Evolutionary conservation across 2,113 vertebrate genomes (phyloP).

Genomic region (Dendrocopos noguchii): DNA sequence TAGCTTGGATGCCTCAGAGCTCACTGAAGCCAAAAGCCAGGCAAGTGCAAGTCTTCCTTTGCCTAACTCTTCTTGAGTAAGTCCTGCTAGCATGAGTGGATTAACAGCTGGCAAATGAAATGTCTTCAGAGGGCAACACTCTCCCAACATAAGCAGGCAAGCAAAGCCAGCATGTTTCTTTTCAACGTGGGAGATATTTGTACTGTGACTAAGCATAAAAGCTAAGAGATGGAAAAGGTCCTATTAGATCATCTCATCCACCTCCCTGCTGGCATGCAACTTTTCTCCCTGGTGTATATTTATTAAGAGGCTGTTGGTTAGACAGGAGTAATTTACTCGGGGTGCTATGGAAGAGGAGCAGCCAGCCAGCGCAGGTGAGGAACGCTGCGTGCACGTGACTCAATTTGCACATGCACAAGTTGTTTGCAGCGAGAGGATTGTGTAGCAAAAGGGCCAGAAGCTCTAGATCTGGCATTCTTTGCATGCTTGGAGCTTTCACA

Average conservation of each 20-base stretch:
- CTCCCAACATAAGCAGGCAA: neutral
- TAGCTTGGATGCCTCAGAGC: neutral
- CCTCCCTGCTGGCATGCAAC: neutral
- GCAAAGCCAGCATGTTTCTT: neutral
- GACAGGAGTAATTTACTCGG: neutral
- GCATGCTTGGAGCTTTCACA: neutral
- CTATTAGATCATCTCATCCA: conserved; percentile 36
- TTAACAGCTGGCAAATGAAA: neutral
- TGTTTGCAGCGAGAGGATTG: neutral
- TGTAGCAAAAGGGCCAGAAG: neutral
- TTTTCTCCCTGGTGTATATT: neutral
- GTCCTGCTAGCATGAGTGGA: neutral
- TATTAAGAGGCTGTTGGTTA: neutral
- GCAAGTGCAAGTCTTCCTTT: neutral
- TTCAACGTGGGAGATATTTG: conserved; percentile 8
- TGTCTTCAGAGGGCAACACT: neutral
- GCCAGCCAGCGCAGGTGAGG: conserved; percentile 8
- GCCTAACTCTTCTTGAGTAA: neutral
- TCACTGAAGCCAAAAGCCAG: neutral
- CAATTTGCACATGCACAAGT: neutral
- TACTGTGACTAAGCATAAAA: conserved; percentile 64
- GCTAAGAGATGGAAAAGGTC: conserved; percentile 55
- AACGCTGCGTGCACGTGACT: accelerated
- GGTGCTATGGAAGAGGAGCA: neutral
- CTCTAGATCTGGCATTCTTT: neutral